A percentile compares a stretch with the other conserved stretches of the same genome.
These are phyloP conservation scores for Caenorhabditis parvicauda DNA, from an alignment of 2,888 invertebrate genomes.

Conservation along the genomic window DNA sequence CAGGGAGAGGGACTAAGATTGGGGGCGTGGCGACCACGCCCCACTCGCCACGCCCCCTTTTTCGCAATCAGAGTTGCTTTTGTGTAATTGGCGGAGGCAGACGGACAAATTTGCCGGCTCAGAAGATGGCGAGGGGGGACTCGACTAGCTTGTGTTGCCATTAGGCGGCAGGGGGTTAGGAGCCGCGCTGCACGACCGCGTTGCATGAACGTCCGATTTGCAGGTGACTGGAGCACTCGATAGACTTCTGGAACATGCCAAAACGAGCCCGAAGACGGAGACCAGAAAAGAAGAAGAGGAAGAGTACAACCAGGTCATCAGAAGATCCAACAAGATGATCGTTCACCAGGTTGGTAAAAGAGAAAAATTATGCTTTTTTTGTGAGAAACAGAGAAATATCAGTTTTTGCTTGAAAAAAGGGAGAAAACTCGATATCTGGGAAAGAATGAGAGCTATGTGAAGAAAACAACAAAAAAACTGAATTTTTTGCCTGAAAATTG, in stretches of 20 bases:
- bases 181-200: not conserved
- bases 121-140: not conserved
- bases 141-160: no score
- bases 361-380: not conserved
- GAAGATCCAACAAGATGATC: conserved; percentile 83
- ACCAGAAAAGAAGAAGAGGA: conserved; percentile 71
- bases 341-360: conserved; percentile 65
- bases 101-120: not conserved
- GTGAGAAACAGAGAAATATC: not conserved
- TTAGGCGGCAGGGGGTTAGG: no score
- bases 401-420: not conserved
- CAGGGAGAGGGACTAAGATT: no score
- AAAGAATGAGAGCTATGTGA: no score
- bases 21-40: no score
- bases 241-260: conserved; percentile 84
- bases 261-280: conserved; percentile 68
- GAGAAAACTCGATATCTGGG: no score
- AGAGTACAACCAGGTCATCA: conserved; percentile 83
- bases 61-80: no score
- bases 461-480: no score
- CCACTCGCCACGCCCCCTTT: no score
- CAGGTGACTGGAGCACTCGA: conserved; percentile 83
- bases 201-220: not conserved
- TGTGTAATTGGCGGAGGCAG: no score
- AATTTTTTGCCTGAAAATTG: conserved; percentile 2